phyloP scores from a whole-genome alignment of 1,140 invertebrate genomes.

The Eubasilissa regina region DNA sequence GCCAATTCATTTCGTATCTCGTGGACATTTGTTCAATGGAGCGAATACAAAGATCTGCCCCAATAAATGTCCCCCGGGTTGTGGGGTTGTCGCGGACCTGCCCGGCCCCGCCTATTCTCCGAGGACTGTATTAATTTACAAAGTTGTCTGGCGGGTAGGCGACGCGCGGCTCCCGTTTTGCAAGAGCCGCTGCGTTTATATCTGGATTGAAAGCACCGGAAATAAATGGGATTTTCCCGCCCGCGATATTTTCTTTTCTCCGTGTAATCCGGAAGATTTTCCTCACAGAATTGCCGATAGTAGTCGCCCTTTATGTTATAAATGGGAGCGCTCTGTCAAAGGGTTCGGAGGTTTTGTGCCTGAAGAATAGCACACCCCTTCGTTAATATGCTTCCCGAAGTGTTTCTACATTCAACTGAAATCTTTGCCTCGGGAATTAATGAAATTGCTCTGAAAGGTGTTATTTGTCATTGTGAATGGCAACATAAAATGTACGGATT shows the following conservation, averaged over 20 bases:
- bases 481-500: no score
- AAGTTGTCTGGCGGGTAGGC: constrained; percentile 17
- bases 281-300: constrained; percentile 31
- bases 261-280: constrained; percentile 31
- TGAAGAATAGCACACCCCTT: constrained; percentile 24
- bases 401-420: neutral
- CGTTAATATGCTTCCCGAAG: constrained; percentile 20
- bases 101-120: constrained; percentile 5
- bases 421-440: neutral
- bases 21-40: constrained; percentile 20
- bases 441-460: neutral
- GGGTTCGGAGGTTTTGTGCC: constrained; percentile 43
- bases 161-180: neutral
- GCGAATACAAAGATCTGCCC: constrained; percentile 25
- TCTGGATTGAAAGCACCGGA: constrained; percentile 29
- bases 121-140: constrained; percentile 43
- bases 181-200: neutral
- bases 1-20: constrained; percentile 22
- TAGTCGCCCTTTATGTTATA: constrained; percentile 43
- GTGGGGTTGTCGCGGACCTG: neutral
- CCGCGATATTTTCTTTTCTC: constrained; percentile 48
- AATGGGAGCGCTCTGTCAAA: constrained; percentile 48
- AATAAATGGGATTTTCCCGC: constrained; percentile 34
- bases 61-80: constrained; percentile 37
- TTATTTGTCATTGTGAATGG: constrained; percentile 4